Conservation (phyloP, 2,888 invertebrate genomes). For the Apoda limacodes region DNA sequence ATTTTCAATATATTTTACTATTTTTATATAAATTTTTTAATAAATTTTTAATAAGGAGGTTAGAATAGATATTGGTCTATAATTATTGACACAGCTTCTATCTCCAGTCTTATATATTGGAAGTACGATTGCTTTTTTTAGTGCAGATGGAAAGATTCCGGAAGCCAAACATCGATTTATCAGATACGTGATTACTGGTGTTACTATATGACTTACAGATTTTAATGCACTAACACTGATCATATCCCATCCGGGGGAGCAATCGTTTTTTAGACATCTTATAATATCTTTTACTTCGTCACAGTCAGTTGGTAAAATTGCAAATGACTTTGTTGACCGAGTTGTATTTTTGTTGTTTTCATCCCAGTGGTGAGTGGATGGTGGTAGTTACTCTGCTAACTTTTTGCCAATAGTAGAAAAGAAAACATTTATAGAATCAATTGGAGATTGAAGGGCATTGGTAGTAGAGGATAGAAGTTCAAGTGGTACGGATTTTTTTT, state of each 20-base stretch:
- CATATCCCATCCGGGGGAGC: constrained; percentile 3
- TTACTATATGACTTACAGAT: not conserved
- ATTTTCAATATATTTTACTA: too few relatives aligned
- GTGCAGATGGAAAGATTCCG: constrained; percentile 1
- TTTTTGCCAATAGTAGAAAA: constrained; percentile 3
- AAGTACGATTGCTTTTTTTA: constrained; percentile 5
- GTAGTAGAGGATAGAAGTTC: too few relatives aligned
- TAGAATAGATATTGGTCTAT: constrained; percentile 12
- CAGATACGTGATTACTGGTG: not conserved
- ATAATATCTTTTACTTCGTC: constrained; percentile 7
- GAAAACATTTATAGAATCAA: constrained; percentile 2
- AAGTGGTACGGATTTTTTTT: not conserved
- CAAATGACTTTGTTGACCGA: too few relatives aligned
- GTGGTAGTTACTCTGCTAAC: constrained; percentile 1
- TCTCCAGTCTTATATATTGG: constrained; percentile 14
- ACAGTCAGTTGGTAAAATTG: constrained; percentile 5
- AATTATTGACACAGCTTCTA: constrained; percentile 9
- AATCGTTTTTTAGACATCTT: constrained; percentile 2
- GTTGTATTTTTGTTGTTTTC: not conserved
- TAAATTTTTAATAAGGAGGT: constrained; percentile 5
- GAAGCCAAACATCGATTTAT: not conserved
- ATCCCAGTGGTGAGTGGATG: not conserved
- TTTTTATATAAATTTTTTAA: constrained; percentile 5
- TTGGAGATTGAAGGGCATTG: not conserved
- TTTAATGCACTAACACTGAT: not conserved